Evolutionary conservation across 2,113 vertebrate species (phyloP), one percentile per base, ranked within the genome.

Genomic region (Lutjanus erythropterus): DNA sequence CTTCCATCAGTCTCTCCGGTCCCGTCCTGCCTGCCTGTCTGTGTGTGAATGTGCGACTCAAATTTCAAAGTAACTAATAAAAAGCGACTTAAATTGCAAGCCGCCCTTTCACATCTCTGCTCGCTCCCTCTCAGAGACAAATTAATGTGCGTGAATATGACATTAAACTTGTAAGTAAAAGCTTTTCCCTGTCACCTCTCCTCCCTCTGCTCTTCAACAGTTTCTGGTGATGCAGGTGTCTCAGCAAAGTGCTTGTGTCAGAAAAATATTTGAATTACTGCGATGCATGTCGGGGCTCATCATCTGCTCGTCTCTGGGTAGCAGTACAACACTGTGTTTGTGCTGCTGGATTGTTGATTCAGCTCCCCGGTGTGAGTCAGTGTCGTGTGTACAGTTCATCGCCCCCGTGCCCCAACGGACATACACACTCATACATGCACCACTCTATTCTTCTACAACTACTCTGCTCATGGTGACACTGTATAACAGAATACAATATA

Each of bases 1-100:
- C 49, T 80, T 61, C 9, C 42, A 27, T 81, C 66, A 60, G 25
- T 70, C 75, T 76, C 56, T 42, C 61, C 31, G 19, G 11, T 79
- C 23, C 11, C n/a, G n/a, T n/a, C n/a, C n/a, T n/a, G n/a, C n/a
- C n/a, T n/a, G n/a, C n/a, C 25, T 46, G 50, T 15, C 61, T 72
- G 19, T 18, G 9, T 58, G 52, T 73, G 41, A 25, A 53, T 31
- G 19, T 8, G 55, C 9, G 37, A 23, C 58, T 85, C 52, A 75
- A 62, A 81, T 87, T 64, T 76, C 60, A 81, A 66, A 84, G 35
- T 65, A 62, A 83, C 64, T 39, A 65, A 67, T 6, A 78, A 21
- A n/a, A 50, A 8, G 14, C 65, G 3, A 52, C 56, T 60, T 84
- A 55, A 76, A 55, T 89, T 80, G 72, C 39, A 46, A 65, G 31